Percentiles rank a stretch among this genome's conserved stretches.
These are phyloP conservation scores for Diadumene lineata DNA, from an alignment of 92 coral and sea anemone genomes.

Conservation along the genomic window DNA sequence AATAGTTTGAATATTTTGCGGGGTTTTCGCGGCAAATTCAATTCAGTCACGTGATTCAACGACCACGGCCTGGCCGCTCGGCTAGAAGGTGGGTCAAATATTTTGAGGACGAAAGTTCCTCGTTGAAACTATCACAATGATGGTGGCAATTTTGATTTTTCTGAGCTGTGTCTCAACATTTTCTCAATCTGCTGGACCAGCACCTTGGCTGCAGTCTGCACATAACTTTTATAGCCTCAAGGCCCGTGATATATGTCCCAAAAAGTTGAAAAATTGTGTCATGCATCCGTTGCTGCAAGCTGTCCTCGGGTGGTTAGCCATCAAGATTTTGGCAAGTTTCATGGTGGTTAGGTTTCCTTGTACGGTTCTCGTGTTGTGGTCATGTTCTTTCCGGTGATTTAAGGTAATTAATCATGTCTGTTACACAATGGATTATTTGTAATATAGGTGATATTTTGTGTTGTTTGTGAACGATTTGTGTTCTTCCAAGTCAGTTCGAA, in stretches of 20 bases:
- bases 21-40: conserved; percentile 73
- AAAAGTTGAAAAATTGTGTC: background rate
- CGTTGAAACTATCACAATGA: background rate
- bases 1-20: background rate
- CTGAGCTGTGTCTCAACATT: background rate
- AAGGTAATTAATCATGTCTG: conserved; percentile 16
- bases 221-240: background rate
- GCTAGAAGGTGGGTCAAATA: conserved; percentile 66
- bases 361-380: conserved; percentile 17
- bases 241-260: background rate
- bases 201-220: background rate
- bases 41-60: conserved; percentile 52
- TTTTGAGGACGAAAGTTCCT: conserved; percentile 22
- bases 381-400: conserved; percentile 12
- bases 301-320: background rate
- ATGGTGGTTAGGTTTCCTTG: background rate
- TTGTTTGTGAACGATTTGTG: background rate
- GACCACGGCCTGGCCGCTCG: conserved; percentile 49
- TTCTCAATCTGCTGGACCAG: background rate
- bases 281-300: background rate
- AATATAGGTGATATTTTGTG: background rate
- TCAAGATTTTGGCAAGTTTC: background rate
- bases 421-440: background rate
- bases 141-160: background rate
- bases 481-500: background rate